phyloP scores from a whole-genome alignment of 2,113 vertebrate genomes.

The Misgurnus anguillicaudatus region DNA sequence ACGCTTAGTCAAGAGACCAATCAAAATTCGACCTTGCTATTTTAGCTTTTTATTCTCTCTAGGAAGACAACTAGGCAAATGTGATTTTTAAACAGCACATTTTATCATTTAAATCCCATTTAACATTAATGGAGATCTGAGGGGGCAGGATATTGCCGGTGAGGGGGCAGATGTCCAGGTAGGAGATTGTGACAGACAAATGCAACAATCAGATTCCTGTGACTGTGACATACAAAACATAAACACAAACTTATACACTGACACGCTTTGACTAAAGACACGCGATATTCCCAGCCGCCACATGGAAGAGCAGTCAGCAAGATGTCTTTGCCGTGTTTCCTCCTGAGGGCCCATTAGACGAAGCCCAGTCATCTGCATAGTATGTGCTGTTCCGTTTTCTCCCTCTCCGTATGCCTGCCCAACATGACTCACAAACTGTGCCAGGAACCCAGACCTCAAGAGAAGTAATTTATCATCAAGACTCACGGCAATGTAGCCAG shows the following conservation, averaged over 20 bases:
- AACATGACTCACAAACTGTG: slow-evolving; percentile 44
- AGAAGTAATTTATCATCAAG: slow-evolving; percentile 31
- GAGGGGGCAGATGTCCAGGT: slow-evolving; percentile 21
- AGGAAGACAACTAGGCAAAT: no score
- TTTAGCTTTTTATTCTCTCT: no score
- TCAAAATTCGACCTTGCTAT: no score
- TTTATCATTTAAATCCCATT: no score
- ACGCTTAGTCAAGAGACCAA: no score
- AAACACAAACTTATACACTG: slow-evolving; percentile 13
- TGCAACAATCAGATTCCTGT: neutral
- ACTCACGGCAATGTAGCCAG: slow-evolving; percentile 1
- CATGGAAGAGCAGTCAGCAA: slow-evolving; percentile 41
- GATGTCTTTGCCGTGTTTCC: slow-evolving; percentile 30
- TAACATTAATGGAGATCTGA: no score
- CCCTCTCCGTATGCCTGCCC: slow-evolving; percentile 45
- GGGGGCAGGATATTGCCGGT: no score
- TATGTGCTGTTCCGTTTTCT: slow-evolving; percentile 27
- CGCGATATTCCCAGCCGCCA: neutral
- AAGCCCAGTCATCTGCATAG: slow-evolving; percentile 1
- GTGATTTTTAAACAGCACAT: no score
- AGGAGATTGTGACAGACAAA: slow-evolving; percentile 15
- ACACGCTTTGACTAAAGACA: slow-evolving; percentile 17
- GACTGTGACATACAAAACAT: neutral
- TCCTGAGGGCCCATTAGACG: slow-evolving; percentile 40
- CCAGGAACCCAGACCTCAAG: slow-evolving; percentile 7